Percentiles rank a stretch among this genome's conserved stretches.
Conservation (phyloP, 2,797 vertebrate genomes). For the Poecilia wingei region DNA sequence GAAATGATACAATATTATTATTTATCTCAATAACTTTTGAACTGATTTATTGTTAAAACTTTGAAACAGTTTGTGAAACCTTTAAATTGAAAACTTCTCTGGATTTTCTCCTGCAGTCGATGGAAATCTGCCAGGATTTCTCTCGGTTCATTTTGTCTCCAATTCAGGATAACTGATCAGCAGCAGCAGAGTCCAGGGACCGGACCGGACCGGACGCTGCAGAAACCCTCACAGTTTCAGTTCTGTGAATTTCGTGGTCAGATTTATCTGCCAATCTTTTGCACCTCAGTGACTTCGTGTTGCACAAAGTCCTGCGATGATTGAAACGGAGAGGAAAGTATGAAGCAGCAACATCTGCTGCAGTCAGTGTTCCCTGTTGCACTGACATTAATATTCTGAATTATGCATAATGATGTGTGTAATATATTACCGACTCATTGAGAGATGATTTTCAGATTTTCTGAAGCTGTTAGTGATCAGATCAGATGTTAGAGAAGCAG, state of each 20-base stretch:
- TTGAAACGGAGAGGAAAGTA: constrained; percentile 56
- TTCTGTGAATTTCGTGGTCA: constrained; percentile 2
- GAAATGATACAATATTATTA: no score
- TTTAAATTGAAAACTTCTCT: not conserved
- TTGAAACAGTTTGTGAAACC: not conserved
- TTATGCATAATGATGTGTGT: constrained; percentile 68
- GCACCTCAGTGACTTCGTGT: constrained; percentile 55
- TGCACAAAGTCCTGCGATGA: constrained; percentile 46
- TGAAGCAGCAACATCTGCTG: constrained; percentile 65
- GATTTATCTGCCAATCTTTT: constrained; percentile 48
- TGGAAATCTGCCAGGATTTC: not conserved
- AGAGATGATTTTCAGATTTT: constrained; percentile 48
- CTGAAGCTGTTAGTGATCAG: not conserved
- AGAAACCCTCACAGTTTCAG: constrained; percentile 23
- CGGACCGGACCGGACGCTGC: not conserved
- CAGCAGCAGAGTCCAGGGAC: not conserved
- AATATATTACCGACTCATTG: constrained; percentile 51
- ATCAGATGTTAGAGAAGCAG: constrained; percentile 11
- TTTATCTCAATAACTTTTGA: no score
- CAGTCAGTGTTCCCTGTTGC: constrained; percentile 49
- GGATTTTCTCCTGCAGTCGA: not conserved
- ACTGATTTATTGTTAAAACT: not conserved
- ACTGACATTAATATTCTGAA: constrained; percentile 58
- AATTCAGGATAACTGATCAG: constrained; percentile 11
- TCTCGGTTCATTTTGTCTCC: not conserved